Percentiles rank a stretch among this genome's conserved stretches.
phyloP scores from a whole-genome alignment of 2,797 vertebrate species.

The Adelosebastes latens region DNA sequence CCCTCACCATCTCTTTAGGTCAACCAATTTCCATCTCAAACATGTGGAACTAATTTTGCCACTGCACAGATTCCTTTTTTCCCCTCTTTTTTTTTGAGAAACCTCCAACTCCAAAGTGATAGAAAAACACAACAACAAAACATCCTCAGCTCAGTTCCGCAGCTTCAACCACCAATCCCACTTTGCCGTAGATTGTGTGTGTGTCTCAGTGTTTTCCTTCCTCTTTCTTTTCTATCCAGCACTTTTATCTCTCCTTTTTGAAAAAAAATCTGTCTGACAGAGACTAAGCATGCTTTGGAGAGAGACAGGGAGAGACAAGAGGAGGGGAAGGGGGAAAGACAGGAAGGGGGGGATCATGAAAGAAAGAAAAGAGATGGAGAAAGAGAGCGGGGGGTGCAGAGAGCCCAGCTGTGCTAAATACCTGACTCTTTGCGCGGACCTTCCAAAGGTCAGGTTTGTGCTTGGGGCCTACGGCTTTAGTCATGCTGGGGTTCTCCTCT shows the following conservation, averaged over 20 bases:
- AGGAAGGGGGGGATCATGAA: conserved; percentile 71
- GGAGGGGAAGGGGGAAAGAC: conserved; percentile 65
- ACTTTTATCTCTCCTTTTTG: conserved; percentile 64
- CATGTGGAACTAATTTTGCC: conserved; percentile 91
- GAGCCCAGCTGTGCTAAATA: conserved; percentile 86
- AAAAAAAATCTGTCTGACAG: conserved; percentile 76
- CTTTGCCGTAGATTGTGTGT: conserved; percentile 49
- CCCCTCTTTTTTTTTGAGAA: conserved; percentile 45
- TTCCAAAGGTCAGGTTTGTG: conserved; percentile 82
- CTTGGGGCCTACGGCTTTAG: conserved; percentile 84
- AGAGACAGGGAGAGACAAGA: conserved; percentile 65
- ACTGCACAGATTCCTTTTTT: conserved; percentile 64
- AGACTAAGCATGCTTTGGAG: conserved; percentile 81
- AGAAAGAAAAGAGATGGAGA: conserved; percentile 75
- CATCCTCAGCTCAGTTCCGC: conserved; percentile 58
- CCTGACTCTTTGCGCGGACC: conserved; percentile 83
- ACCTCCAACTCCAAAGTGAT: conserved; percentile 62
- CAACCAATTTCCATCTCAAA: conserved; percentile 87
- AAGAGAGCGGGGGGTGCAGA: conserved; percentile 59
- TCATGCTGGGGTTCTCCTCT: conserved; percentile 84
- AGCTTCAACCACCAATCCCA: conserved; percentile 52
- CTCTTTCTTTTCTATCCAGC: conserved; percentile 68
- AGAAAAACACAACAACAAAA: conserved; percentile 71
- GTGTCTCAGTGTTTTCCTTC: conserved; percentile 59
- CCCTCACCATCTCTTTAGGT: conserved; percentile 82